phyloP scores from a whole-genome alignment of 2,888 invertebrate species.

The Sinotaia quadrata region DNA sequence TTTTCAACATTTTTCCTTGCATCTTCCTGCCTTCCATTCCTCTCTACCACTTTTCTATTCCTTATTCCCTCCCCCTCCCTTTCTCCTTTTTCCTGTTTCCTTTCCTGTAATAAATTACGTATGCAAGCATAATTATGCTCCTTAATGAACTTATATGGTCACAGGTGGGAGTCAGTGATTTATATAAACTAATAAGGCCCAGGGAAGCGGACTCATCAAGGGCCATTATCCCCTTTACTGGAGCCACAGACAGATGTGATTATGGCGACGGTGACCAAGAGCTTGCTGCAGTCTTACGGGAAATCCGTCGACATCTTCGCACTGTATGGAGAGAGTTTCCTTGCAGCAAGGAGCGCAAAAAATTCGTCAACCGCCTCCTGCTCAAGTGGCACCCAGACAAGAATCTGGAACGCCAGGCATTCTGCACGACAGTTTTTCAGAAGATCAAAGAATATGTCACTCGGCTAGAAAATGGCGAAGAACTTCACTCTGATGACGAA shows the following conservation, averaged over 20 bases:
- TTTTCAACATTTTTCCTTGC: no score
- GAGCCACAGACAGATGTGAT: not conserved
- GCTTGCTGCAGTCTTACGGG: not conserved
- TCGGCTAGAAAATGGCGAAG: not conserved
- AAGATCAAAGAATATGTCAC: constrained; percentile 1
- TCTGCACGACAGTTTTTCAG: constrained; percentile 12
- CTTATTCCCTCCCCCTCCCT: constrained; percentile 8
- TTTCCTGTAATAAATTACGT: not conserved
- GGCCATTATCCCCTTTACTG: not conserved
- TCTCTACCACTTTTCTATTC: not conserved
- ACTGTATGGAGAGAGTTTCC: constrained; percentile 12
- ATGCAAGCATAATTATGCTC: not conserved
- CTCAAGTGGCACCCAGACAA: constrained; percentile 23
- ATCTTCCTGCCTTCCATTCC: not conserved
- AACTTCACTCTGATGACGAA: not conserved
- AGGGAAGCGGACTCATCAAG: not conserved
- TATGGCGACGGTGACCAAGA: not conserved
- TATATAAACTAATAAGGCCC: constrained; percentile 17
- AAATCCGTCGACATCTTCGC: constrained; percentile 1
- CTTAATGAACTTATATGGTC: not conserved
- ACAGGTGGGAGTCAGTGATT: constrained; percentile 7
- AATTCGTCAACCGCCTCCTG: constrained; percentile 6
- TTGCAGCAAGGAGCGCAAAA: not conserved
- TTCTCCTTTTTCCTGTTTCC: not conserved
- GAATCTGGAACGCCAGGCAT: not conserved